phyloP scores from a whole-genome alignment of 1,140 invertebrate species.

The Drosophila lini region DNA sequence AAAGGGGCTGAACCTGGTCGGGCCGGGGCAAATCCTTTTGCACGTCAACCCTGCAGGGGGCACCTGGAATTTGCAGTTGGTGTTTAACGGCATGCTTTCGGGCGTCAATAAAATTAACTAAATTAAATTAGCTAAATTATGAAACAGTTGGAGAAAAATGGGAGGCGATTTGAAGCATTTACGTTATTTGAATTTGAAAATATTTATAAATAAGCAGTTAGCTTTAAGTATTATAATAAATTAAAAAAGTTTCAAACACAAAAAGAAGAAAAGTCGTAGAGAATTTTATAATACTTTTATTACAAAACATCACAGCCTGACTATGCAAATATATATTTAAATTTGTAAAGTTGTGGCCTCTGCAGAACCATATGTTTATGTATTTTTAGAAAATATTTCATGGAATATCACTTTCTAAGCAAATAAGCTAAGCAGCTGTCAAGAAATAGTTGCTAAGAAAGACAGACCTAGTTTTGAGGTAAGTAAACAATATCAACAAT shows the following conservation, averaged over 20 bases:
- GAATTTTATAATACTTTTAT: too few species aligned
- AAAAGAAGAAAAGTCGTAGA: too few species aligned
- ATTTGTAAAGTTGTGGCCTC: not conserved
- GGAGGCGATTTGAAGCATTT: not conserved
- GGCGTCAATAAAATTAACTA: not conserved
- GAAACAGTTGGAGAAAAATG: too few species aligned
- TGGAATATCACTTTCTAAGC: not conserved
- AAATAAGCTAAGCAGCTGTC: not conserved
- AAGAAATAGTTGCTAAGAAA: not conserved
- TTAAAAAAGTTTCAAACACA: too few species aligned
- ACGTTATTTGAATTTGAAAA: not conserved
- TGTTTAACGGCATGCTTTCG: not conserved
- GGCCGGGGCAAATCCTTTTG: conserved; percentile 57
- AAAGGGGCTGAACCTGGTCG: conserved; percentile 62
- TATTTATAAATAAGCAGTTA: too few species aligned
- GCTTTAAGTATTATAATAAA: too few species aligned
- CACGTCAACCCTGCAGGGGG: conserved; percentile 60
- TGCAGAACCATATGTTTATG: not conserved
- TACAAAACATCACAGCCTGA: too few species aligned
- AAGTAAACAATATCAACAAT: not conserved
- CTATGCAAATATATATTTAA: not conserved
- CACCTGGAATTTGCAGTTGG: conserved; percentile 27
- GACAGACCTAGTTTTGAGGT: not conserved
- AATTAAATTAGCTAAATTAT: not conserved
- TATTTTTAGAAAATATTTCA: not conserved